A percentile compares a stretch with the other conserved stretches of the same genome.
phyloP scores from a whole-genome alignment of 2,797 vertebrate genomes.

The Sandelia bainsii region DNA sequence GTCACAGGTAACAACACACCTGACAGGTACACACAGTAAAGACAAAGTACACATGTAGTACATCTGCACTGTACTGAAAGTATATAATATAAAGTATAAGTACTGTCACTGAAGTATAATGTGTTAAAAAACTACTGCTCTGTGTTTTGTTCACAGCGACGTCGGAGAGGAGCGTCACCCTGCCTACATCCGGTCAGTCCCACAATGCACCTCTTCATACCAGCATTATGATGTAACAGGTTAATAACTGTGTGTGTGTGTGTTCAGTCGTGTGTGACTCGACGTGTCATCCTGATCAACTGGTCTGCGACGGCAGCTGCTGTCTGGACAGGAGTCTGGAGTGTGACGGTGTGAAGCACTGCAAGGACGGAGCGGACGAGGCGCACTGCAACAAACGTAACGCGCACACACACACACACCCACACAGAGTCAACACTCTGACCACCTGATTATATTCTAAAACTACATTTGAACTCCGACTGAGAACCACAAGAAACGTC shows the following conservation, averaged over 20 bases:
- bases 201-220: slow-evolving; percentile 30
- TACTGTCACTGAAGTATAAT: not conserved
- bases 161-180: not conserved
- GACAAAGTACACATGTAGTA: not conserved
- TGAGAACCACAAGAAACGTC: not conserved
- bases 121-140: not conserved
- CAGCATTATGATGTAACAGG: not conserved
- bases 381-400: slow-evolving; percentile 86
- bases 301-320: slow-evolving; percentile 86
- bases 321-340: slow-evolving; percentile 89
- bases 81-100: too few relatives aligned
- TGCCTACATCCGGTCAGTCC: slow-evolving; percentile 51
- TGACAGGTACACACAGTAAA: too few relatives aligned
- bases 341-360: slow-evolving; percentile 89
- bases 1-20: slow-evolving; percentile 65
- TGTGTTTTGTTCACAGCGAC: slow-evolving; percentile 34
- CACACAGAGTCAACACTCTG: not conserved
- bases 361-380: slow-evolving; percentile 87
- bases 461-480: not conserved
- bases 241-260: slow-evolving; percentile 19
- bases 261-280: slow-evolving; percentile 75
- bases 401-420: slow-evolving; percentile 36
- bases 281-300: slow-evolving; percentile 79
- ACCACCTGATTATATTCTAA: too few relatives aligned
- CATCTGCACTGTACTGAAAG: too few relatives aligned